phyloP scores from a whole-genome alignment of 1,140 invertebrate species.

The Oreohelix idahoensis region DNA sequence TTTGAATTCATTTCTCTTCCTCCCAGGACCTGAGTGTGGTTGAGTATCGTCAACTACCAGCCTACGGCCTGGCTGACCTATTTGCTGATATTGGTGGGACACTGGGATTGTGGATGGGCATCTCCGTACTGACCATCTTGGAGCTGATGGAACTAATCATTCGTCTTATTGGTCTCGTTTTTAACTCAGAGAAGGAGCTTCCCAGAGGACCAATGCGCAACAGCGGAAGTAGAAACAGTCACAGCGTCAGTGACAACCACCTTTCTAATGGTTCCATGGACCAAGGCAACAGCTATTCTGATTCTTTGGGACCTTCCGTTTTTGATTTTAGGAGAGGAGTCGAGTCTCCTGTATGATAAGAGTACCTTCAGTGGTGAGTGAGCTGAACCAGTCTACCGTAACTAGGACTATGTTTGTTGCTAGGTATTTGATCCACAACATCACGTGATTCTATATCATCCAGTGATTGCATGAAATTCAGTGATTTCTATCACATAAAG shows the following conservation, averaged over 20 bases:
- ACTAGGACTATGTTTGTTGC: no score
- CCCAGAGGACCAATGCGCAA: constrained; percentile 37
- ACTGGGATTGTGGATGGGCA: constrained; percentile 69
- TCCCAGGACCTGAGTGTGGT: constrained; percentile 65
- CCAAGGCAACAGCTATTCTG: constrained; percentile 33
- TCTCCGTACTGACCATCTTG: constrained; percentile 69
- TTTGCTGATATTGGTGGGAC: constrained; percentile 70
- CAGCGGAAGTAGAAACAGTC: constrained; percentile 45
- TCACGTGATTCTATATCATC: no score
- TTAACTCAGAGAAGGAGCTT: constrained; percentile 60
- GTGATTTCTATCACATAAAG: no score
- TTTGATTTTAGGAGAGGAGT: constrained; percentile 28
- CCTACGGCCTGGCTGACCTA: constrained; percentile 66
- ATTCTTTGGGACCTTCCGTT: not conserved
- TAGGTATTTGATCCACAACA: no score
- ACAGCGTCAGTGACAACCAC: constrained; percentile 40
- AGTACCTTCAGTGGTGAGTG: no score
- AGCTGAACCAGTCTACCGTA: no score
- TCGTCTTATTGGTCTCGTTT: constrained; percentile 60
- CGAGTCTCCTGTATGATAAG: constrained; percentile 8
- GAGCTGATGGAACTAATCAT: constrained; percentile 65
- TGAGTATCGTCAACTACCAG: constrained; percentile 66
- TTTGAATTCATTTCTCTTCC: not conserved
- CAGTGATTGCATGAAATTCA: no score
- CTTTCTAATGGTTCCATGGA: not conserved